These are phyloP conservation scores for Chironomus tepperi DNA, from an alignment of 1,140 invertebrate genomes.

Conservation along the genomic window DNA sequence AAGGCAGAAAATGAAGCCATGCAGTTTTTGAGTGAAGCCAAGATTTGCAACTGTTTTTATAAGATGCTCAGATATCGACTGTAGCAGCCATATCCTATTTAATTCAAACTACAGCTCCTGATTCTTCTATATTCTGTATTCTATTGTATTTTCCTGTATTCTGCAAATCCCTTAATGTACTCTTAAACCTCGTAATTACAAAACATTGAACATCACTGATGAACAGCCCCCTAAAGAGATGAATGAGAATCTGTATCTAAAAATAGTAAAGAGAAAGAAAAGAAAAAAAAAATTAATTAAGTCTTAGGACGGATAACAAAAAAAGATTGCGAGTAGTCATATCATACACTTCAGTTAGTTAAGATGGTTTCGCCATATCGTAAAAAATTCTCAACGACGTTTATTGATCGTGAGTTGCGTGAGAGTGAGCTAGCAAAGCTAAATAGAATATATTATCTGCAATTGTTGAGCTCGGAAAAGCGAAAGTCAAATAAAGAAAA, in stretches of 20 bases:
- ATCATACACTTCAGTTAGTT: background rate
- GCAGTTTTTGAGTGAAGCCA: too few relatives aligned
- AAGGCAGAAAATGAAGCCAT: too few relatives aligned
- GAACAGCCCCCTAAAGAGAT: too few relatives aligned
- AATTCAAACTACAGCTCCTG: too few relatives aligned
- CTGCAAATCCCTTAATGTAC: too few relatives aligned
- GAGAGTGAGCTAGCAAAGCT: background rate
- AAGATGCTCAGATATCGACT: too few relatives aligned
- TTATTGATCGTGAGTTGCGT: background rate
- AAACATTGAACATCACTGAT: too few relatives aligned
- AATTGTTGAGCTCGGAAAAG: background rate
- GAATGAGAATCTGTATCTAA: background rate
- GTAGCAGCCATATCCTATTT: too few relatives aligned
- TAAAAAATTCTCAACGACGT: background rate
- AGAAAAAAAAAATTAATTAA: background rate
- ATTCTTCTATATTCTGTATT: too few relatives aligned
- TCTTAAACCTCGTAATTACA: too few relatives aligned
- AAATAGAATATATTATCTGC: background rate
- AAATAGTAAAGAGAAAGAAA: background rate
- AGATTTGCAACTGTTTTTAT: too few relatives aligned
- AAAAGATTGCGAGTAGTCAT: background rate
- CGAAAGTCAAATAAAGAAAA: background rate
- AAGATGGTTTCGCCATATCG: conserved; percentile 10
- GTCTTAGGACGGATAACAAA: background rate
- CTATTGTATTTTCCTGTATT: too few relatives aligned